Evolutionary conservation across 1,140 invertebrate genomes (phyloP).

Genomic region (Gryllus bimaculatus): DNA sequence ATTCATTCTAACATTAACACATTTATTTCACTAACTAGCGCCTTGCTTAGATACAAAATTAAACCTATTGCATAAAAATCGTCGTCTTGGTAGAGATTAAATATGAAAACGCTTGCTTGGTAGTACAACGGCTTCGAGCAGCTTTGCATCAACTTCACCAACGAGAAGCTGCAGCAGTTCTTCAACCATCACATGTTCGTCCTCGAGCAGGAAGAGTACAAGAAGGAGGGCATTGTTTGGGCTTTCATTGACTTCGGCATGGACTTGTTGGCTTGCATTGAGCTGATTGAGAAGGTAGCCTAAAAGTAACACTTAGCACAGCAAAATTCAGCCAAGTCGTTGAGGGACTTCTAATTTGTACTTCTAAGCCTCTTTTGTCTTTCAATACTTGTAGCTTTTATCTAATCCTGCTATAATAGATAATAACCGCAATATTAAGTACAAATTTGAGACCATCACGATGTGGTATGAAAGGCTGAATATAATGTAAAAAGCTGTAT

Average conservation of each 20-base stretch:
- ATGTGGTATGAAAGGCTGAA: too few relatives aligned
- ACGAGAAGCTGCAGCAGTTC: constrained; percentile 95
- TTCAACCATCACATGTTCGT: constrained; percentile 99
- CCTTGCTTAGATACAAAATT: too few relatives aligned
- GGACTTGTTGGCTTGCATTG: constrained; percentile 93
- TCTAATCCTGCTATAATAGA: too few relatives aligned
- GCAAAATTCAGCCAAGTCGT: background rate
- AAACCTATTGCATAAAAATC: too few relatives aligned
- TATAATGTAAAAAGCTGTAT: too few relatives aligned
- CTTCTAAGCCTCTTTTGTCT: background rate
- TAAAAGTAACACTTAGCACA: background rate
- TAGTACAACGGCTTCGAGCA: constrained; percentile 94
- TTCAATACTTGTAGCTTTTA: too few relatives aligned
- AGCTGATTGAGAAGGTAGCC: constrained; percentile 91
- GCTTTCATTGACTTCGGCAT: constrained; percentile 96
- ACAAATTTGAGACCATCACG: too few relatives aligned
- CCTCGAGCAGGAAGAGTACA: constrained; percentile 95
- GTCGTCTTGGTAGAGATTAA: too few relatives aligned
- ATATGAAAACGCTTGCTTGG: background rate
- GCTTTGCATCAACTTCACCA: constrained; percentile 97
- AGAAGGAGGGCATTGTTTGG: constrained; percentile 90
- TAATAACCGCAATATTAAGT: too few relatives aligned
- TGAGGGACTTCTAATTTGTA: background rate
- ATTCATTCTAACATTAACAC: too few relatives aligned
- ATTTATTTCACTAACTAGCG: too few relatives aligned